Conservation (phyloP, 2,113 vertebrate genomes). For the Pituophis catenifer region DNA sequence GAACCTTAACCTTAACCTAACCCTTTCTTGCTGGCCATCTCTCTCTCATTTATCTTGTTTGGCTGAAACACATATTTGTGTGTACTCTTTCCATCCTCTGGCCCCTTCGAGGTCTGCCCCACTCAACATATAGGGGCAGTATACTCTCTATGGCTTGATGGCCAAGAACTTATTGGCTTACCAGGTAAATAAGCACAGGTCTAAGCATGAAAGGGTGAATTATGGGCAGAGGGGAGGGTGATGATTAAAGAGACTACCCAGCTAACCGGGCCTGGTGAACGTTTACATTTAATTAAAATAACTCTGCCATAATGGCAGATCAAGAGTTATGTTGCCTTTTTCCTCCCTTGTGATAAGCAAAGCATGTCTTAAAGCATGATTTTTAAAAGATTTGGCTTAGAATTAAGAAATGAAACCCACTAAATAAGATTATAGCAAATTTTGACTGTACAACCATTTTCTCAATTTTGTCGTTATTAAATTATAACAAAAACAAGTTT, state of each 20-base stretch:
- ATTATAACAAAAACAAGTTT: background rate
- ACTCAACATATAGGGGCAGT: background rate
- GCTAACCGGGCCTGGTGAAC: background rate
- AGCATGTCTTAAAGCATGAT: background rate
- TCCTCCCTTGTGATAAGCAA: background rate
- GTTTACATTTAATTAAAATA: conserved; percentile 14
- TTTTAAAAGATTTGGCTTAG: background rate
- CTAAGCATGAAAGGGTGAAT: background rate
- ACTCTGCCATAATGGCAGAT: background rate
- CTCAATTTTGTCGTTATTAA: background rate
- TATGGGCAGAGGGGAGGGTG: background rate
- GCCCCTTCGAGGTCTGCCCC: background rate
- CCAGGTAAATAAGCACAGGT: background rate
- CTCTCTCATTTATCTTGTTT: background rate
- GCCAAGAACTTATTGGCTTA: background rate
- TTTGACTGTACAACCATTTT: background rate
- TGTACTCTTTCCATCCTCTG: background rate
- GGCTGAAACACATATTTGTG: background rate
- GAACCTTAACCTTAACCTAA: background rate
- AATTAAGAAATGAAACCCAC: background rate
- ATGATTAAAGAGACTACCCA: background rate
- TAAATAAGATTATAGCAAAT: background rate
- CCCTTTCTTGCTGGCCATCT: background rate
- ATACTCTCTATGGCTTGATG: background rate
- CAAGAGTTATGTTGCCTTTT: background rate